Conservation (phyloP, 2,888 invertebrate genomes). For the Zygogramma bicolorata region DNA sequence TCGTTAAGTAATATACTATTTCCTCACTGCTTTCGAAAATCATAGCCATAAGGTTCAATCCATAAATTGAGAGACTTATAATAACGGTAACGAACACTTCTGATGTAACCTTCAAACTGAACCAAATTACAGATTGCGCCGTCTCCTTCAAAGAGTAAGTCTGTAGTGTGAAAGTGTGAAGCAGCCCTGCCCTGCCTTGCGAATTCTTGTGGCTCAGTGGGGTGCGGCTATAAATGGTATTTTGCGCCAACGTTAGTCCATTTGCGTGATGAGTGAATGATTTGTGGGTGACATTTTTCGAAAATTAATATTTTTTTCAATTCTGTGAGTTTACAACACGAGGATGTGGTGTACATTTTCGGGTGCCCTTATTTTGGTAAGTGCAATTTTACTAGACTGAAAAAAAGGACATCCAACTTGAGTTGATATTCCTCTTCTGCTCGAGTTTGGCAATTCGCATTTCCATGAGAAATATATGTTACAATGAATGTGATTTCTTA, state of each 20-base stretch:
- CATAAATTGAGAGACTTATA: background rate
- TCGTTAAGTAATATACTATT: too few species aligned
- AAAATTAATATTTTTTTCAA: background rate
- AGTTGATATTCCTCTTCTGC: too few species aligned
- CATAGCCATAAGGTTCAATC: too few species aligned
- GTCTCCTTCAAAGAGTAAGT: conserved; percentile 13
- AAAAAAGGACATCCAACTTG: too few species aligned
- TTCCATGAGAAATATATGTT: too few species aligned
- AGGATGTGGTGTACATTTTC: background rate
- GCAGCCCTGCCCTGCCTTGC: conserved; percentile 41
- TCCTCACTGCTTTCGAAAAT: too few species aligned
- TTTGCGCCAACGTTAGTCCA: conserved; percentile 11
- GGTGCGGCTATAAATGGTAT: conserved; percentile 50
- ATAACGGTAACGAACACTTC: background rate
- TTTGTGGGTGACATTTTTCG: conserved; percentile 13
- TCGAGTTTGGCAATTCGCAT: too few species aligned
- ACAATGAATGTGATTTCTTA: too few species aligned
- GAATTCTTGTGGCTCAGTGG: conserved; percentile 48
- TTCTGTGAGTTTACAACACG: background rate
- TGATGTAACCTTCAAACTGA: background rate
- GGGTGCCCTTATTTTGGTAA: background rate
- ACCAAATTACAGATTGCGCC: background rate
- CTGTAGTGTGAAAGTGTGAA: conserved; percentile 40
- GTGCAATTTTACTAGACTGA: background rate
- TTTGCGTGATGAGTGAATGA: conserved; percentile 5